Evolutionary conservation across 2,797 vertebrate species (phyloP).

Genomic region (Myotis planiceps): DNA sequence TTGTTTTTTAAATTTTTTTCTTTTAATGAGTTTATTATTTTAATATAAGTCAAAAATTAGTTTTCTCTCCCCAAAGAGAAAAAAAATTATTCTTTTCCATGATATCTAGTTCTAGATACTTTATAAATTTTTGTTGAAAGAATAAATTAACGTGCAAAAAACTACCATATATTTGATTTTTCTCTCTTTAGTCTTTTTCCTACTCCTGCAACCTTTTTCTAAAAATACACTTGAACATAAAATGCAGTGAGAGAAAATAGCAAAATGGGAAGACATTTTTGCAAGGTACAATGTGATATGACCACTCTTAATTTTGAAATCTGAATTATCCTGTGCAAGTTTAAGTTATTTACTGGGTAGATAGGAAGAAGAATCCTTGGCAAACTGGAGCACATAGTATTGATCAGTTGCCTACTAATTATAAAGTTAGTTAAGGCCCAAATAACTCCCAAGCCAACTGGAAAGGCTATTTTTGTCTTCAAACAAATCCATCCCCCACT

Average conservation of each 20-base stretch:
- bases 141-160: neutral
- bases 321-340: neutral
- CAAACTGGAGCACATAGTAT: neutral
- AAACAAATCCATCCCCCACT: neutral
- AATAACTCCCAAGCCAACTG: slow-evolving; percentile 8
- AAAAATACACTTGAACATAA: neutral
- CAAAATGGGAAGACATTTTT: slow-evolving; percentile 2
- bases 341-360: neutral
- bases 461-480: slow-evolving; percentile 23
- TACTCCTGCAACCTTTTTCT: neutral
- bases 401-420: slow-evolving; percentile 38
- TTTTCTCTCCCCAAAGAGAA: neutral
- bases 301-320: neutral
- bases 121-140: slow-evolving; percentile 22
- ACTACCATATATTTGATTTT: neutral
- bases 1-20: neutral
- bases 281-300: neutral
- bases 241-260: neutral
- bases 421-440: neutral
- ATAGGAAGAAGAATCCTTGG: neutral
- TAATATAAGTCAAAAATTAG: neutral
- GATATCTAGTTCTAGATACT: neutral
- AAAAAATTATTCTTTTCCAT: neutral
- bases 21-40: neutral
- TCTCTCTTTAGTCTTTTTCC: neutral